A percentile compares a stretch with the other conserved stretches of the same genome.
Conservation (phyloP, 2,113 vertebrate species). For the Lethenteron camtschaticum region DNA sequence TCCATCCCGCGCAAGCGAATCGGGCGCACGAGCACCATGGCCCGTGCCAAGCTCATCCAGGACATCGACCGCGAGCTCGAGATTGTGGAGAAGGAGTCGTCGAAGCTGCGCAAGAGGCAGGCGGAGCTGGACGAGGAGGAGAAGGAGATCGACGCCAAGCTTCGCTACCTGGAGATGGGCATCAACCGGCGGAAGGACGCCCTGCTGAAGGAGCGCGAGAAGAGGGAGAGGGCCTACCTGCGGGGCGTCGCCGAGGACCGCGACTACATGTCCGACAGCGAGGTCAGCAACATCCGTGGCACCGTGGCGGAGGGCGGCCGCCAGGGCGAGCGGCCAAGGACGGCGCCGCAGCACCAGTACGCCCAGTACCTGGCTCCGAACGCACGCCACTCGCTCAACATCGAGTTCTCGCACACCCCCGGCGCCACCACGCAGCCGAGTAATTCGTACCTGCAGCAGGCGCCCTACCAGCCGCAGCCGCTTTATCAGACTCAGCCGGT, state of each 20-base stretch:
- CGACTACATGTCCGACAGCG: conserved; percentile 97
- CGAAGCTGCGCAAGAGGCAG: conserved; percentile 91
- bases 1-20: conserved; percentile 51
- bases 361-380: too few relatives aligned
- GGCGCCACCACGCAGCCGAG: conserved; percentile 57
- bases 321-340: conserved; percentile 61
- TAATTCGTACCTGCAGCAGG: conserved; percentile 63
- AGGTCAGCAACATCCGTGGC: conserved; percentile 71
- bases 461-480: conserved; percentile 59
- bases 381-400: too few relatives aligned
- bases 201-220: conserved; percentile 85
- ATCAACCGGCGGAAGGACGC: conserved; percentile 92
- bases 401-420: conserved; percentile 15
- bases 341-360: conserved; percentile 48
- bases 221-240: conserved; percentile 81
- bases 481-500: conserved; percentile 73
- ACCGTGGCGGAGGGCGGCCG: conserved; percentile 38
- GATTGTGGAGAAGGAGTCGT: conserved; percentile 84
- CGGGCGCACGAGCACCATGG: conserved; percentile 81
- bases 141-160: conserved; percentile 92
- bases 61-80: conserved; percentile 95
- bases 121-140: conserved; percentile 95
- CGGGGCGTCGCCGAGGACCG: conserved; percentile 93
- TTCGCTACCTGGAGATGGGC: conserved; percentile 93
- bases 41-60: conserved; percentile 87